Evolutionary conservation across 2,113 vertebrate genomes (phyloP).

Genomic region (Etia nguti): DNA sequence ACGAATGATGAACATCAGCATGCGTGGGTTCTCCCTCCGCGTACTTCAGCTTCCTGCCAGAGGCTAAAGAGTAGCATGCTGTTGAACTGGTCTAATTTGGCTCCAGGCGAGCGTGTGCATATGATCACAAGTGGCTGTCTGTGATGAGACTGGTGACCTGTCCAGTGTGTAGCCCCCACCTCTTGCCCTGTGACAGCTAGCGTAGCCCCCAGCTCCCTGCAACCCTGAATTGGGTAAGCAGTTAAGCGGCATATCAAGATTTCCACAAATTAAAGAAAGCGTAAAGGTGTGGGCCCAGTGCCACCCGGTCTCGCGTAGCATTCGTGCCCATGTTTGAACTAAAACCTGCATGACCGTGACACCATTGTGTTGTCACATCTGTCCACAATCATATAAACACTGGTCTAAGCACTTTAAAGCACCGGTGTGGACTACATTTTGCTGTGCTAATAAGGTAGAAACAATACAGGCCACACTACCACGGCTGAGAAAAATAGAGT

Average conservation of each 20-base stretch:
- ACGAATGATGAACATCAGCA: background rate
- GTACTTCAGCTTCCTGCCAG: background rate
- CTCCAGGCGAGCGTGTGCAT: too few species aligned
- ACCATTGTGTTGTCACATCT: accelerated
- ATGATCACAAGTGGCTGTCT: background rate
- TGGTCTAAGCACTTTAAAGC: background rate
- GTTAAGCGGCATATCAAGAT: background rate
- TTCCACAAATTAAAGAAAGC: background rate
- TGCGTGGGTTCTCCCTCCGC: background rate
- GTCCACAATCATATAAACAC: background rate
- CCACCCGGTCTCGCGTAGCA: background rate
- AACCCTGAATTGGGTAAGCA: background rate
- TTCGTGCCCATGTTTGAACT: background rate
- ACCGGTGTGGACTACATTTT: background rate
- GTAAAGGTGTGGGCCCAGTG: background rate
- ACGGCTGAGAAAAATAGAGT: background rate
- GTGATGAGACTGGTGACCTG: background rate
- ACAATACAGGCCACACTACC: background rate
- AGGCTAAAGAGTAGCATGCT: background rate
- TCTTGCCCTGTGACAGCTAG: background rate
- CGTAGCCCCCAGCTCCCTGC: too few species aligned
- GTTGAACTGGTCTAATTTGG: background rate
- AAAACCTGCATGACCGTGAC: background rate
- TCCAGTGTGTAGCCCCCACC: background rate
- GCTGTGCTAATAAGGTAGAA: background rate